These are phyloP conservation scores for Nesogale talazaci DNA, from an alignment of 2,113 vertebrate genomes.

Conservation along the genomic window DNA sequence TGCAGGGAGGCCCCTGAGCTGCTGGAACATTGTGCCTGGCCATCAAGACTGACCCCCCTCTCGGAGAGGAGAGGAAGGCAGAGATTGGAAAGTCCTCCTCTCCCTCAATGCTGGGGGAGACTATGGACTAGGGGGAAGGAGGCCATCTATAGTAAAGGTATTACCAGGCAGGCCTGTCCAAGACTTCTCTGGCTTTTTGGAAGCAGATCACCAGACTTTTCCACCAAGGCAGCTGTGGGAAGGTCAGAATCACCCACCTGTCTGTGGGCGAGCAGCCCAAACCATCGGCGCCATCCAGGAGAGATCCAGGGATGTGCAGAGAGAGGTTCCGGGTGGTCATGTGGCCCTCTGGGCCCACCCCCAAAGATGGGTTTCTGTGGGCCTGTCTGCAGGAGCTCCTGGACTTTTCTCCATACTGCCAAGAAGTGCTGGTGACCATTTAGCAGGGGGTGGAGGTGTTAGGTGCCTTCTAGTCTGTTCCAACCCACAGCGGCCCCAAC, in stretches of 20 bases:
- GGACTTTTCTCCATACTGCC: not conserved
- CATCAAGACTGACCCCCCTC: not conserved
- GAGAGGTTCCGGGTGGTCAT: not conserved
- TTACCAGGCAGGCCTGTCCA: no score
- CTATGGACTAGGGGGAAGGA: not conserved
- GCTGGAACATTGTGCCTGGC: not conserved
- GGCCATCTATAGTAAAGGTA: rapidly evolving
- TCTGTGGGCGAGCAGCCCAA: not conserved
- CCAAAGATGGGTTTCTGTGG: not conserved
- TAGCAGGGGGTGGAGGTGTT: no score
- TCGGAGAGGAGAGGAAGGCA: not conserved
- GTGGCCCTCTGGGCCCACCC: not conserved
- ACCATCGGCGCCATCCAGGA: not conserved
- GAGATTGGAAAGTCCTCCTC: not conserved
- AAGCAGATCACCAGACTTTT: not conserved
- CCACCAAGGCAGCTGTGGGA: not conserved
- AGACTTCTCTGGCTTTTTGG: not conserved
- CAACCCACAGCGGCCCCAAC: no score
- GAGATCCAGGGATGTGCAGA: rapidly evolving
- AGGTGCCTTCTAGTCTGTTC: no score
- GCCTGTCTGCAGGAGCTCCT: not conserved
- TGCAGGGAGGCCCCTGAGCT: not conserved
- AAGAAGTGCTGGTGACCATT: not conserved
- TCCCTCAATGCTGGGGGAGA: not conserved
- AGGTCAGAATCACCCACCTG: not conserved